Percentiles rank a stretch among this genome's conserved stretches.
Evolutionary conservation across 2,888 invertebrate species (phyloP).

Genomic region (Hypselothyrea guttata): DNA sequence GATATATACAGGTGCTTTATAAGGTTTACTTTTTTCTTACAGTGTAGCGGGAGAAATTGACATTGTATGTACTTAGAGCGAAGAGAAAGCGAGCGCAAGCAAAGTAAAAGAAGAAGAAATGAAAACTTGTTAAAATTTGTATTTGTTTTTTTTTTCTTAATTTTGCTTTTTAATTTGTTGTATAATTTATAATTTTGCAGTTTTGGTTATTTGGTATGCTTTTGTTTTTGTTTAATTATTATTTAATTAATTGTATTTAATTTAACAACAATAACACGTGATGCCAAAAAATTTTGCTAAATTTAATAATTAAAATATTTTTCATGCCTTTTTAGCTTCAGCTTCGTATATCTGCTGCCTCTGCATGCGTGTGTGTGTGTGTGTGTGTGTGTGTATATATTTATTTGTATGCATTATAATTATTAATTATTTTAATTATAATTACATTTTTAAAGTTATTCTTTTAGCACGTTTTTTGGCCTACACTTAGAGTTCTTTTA

Average conservation of each 20-base stretch:
- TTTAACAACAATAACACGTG: conserved; percentile 70
- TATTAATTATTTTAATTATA: not conserved
- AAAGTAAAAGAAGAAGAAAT: too few species aligned
- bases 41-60: conserved; percentile 1
- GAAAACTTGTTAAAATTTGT: not conserved
- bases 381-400: not conserved
- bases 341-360: conserved; percentile 11
- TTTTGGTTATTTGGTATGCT: conserved; percentile 26
- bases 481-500: conserved; percentile 32
- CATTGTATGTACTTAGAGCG: not conserved
- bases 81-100: too few species aligned
- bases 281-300: conserved; percentile 65
- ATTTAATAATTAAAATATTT: conserved; percentile 55
- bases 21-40: not conserved
- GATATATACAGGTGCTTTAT: too few species aligned
- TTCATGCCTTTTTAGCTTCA: conserved; percentile 15
- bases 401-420: not conserved
- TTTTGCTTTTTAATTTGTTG: too few species aligned
- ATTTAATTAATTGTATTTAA: conserved; percentile 37
- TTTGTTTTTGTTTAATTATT: conserved; percentile 33
- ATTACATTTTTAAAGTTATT: not conserved
- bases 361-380: conserved; percentile 3
- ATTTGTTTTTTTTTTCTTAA: not conserved
- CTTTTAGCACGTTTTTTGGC: conserved; percentile 36
- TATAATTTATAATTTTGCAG: conserved; percentile 6